phyloP scores from a whole-genome alignment of 2,888 invertebrate genomes.

The Atethmia centrago region DNA sequence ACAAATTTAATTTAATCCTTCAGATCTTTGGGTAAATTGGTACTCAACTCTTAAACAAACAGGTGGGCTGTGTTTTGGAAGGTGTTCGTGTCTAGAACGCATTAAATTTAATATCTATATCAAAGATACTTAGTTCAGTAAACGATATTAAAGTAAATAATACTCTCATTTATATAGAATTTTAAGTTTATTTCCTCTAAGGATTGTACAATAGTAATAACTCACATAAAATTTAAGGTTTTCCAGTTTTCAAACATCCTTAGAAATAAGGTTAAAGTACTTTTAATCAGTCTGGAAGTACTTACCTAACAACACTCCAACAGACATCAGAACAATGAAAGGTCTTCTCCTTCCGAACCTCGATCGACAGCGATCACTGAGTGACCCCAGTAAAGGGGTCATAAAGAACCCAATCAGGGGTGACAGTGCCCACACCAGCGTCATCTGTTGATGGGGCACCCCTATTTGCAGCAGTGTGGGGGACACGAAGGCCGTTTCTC shows the following conservation, averaged over 20 bases:
- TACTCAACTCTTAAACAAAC: slow-evolving; percentile 43
- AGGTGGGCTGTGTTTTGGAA: slow-evolving; percentile 26
- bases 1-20: slow-evolving; percentile 50
- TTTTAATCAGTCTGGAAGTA: neutral
- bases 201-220: neutral
- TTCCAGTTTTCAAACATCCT: neutral
- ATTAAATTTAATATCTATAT: slow-evolving; percentile 41
- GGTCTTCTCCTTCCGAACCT: slow-evolving; percentile 96
- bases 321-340: slow-evolving; percentile 96
- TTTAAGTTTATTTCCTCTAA: slow-evolving; percentile 12
- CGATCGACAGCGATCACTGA: slow-evolving; percentile 96
- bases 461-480: slow-evolving; percentile 98
- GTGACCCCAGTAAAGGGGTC: slow-evolving; percentile 97
- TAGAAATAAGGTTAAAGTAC: neutral
- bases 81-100: slow-evolving; percentile 30
- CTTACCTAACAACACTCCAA: slow-evolving; percentile 97
- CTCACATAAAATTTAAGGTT: neutral
- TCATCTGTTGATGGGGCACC: slow-evolving; percentile 98
- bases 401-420: slow-evolving; percentile 98
- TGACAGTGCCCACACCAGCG: slow-evolving; percentile 98
- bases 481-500: slow-evolving; percentile 99
- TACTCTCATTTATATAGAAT: slow-evolving; percentile 2
- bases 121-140: slow-evolving; percentile 19
- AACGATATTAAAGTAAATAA: slow-evolving; percentile 31
- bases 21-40: slow-evolving; percentile 48